These are phyloP conservation scores for Pangasianodon gigas DNA, from an alignment of 2,113 vertebrate species.

Conservation along the genomic window DNA sequence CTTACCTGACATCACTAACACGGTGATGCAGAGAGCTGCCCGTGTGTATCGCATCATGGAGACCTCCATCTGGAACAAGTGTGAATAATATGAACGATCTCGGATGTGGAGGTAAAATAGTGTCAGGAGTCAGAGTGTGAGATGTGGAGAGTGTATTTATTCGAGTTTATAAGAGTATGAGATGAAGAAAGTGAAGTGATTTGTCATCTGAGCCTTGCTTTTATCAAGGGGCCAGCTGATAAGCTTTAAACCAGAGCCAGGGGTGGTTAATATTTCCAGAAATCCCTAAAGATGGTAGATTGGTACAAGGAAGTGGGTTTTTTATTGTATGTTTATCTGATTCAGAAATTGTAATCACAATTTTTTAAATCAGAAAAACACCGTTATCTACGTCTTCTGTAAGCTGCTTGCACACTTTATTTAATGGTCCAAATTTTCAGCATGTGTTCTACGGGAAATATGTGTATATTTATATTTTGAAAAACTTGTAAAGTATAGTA, in stretches of 20 bases:
- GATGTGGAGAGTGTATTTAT: background rate
- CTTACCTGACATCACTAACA: constrained; percentile 1
- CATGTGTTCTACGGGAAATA: background rate
- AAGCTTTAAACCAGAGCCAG: background rate
- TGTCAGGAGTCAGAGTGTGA: background rate
- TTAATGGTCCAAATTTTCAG: background rate
- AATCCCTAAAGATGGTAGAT: background rate
- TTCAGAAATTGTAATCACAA: background rate
- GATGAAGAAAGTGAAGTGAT: background rate
- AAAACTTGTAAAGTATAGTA: too few relatives aligned
- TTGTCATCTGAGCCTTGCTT: background rate
- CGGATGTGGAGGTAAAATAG: background rate
- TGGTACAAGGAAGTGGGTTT: background rate
- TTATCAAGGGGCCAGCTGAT: background rate
- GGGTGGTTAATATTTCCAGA: background rate
- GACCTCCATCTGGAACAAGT: background rate
- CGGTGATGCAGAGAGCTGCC: background rate
- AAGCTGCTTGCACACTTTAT: background rate
- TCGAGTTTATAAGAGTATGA: background rate
- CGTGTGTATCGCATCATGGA: background rate
- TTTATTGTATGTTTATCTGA: background rate
- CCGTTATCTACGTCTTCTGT: background rate
- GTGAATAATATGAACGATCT: too few relatives aligned
- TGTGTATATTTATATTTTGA: background rate
- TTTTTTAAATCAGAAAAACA: background rate